Conservation (phyloP, 1,140 invertebrate species). For the Gryllus bimaculatus region DNA sequence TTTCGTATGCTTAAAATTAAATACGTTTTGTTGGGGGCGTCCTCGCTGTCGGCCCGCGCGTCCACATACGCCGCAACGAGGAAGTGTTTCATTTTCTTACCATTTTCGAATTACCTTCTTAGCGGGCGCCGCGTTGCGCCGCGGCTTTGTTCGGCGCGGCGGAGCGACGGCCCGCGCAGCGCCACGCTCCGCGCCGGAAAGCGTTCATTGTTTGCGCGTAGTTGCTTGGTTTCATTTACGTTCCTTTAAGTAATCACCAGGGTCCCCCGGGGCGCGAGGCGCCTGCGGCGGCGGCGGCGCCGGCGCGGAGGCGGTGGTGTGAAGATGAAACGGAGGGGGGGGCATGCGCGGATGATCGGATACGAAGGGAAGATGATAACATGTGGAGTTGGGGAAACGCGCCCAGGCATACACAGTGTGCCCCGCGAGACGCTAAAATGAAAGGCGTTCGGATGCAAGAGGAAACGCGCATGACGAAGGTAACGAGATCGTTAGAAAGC, state of each 20-base stretch:
- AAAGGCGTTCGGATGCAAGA: too few relatives aligned
- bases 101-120: too few relatives aligned
- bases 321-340: background rate
- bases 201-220: background rate
- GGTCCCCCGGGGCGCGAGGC: too few relatives aligned
- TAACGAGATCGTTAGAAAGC: too few relatives aligned
- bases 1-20: background rate
- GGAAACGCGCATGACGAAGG: too few relatives aligned
- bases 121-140: too few relatives aligned
- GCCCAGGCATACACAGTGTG: background rate
- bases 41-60: background rate
- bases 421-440: too few relatives aligned
- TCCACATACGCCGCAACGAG: too few relatives aligned
- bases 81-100: background rate
- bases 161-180: too few relatives aligned
- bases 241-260: background rate
- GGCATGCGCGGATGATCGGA: background rate
- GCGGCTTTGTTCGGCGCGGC: background rate
- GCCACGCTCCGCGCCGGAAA: background rate
- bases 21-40: background rate
- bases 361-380: background rate
- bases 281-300: background rate
- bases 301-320: too few relatives aligned
- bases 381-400: background rate
- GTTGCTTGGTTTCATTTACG: constrained; percentile 3